phyloP scores from a whole-genome alignment of 2,888 invertebrate genomes.

The Nowickia ferox region DNA sequence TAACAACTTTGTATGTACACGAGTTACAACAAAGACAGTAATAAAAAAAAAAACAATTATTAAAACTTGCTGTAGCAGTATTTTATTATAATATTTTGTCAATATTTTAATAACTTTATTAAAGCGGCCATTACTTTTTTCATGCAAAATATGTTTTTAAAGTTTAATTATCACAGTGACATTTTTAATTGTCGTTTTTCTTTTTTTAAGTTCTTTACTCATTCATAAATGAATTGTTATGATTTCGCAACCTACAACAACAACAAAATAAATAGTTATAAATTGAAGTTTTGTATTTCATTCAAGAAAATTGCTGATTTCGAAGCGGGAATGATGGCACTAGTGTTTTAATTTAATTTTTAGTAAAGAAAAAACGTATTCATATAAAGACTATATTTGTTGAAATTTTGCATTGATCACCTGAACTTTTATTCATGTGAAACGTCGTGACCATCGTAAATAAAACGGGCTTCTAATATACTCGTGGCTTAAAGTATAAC shows the following conservation, averaged over 20 bases:
- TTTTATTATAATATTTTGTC: conserved; percentile 28
- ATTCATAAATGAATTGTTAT: conserved; percentile 31
- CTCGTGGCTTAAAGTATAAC: no score
- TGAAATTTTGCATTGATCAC: no score
- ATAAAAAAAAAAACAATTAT: conserved; percentile 24
- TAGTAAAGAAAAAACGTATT: background rate
- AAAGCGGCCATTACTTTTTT: conserved; percentile 26
- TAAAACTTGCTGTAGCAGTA: conserved; percentile 36
- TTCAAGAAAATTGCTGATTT: background rate
- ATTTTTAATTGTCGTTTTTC: conserved; percentile 34
- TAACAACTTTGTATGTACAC: background rate
- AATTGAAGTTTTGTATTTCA: background rate
- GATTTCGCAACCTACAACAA: background rate
- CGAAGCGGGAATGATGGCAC: background rate
- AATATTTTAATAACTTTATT: conserved; percentile 53
- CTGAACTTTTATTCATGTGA: no score
- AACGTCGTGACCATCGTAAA: no score
- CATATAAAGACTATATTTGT: no score
- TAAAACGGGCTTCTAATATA: no score
- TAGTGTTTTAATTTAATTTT: background rate
- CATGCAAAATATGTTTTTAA: background rate
- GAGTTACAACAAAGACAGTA: background rate
- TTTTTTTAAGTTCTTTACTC: background rate
- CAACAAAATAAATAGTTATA: background rate
- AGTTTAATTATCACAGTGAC: conserved; percentile 53